These are phyloP conservation scores for Triplophysa yarkandensis DNA, from an alignment of 2,797 vertebrate genomes.

Conservation along the genomic window DNA sequence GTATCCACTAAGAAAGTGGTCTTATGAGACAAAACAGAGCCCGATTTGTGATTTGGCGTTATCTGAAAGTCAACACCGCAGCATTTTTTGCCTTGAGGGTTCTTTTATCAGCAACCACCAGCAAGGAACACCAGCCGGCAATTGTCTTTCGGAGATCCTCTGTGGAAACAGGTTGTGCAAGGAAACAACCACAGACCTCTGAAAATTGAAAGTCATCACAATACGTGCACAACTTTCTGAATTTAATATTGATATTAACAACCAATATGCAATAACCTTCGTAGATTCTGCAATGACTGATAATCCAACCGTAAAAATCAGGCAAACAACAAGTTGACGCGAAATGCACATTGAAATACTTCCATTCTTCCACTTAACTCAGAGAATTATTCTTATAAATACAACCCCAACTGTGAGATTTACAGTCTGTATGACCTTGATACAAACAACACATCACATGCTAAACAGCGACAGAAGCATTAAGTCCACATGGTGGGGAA, in stretches of 20 bases:
- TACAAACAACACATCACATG: conserved; percentile 31
- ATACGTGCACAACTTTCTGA: conserved; percentile 15
- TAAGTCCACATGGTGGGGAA: conserved; percentile 19
- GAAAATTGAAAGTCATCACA: conserved; percentile 7
- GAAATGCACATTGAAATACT: not conserved
- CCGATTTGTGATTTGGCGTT: conserved; percentile 25
- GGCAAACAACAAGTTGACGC: not conserved
- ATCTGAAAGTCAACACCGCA: conserved; percentile 26
- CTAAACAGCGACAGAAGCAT: conserved; percentile 36
- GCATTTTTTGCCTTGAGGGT: conserved; percentile 26
- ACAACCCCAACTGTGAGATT: conserved; percentile 34
- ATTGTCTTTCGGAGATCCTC: conserved; percentile 17
- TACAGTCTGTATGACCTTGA: conserved; percentile 36
- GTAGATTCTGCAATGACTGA: not conserved
- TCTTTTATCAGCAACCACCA: conserved; percentile 39
- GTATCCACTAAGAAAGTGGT: conserved; percentile 13
- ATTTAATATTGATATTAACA: not conserved
- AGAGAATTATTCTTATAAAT: too few relatives aligned
- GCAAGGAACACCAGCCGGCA: conserved; percentile 18
- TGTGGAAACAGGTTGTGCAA: conserved; percentile 1
- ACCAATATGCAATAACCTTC: not conserved
- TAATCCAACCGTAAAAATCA: not conserved
- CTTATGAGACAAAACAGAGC: conserved; percentile 25
- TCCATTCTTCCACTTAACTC: too few relatives aligned
- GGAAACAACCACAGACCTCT: not conserved